phyloP scores from a whole-genome alignment of 2,113 vertebrate genomes.

The Oryzias celebensis region DNA sequence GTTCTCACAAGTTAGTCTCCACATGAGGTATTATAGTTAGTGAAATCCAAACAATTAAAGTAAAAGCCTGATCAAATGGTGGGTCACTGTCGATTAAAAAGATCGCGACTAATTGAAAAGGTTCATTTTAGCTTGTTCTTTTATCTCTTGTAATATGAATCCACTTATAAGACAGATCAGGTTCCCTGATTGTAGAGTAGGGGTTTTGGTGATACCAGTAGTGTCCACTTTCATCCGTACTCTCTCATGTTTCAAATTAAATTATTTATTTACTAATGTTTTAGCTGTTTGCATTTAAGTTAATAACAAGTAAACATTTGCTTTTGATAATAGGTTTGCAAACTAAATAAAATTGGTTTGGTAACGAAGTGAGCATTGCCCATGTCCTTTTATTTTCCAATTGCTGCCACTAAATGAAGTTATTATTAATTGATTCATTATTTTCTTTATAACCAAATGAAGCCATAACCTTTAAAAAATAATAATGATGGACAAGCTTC shows the following conservation, averaged over 20 bases:
- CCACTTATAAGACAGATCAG: conserved; percentile 83
- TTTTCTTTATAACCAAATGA: conserved; percentile 62
- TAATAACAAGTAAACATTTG: conserved; percentile 10
- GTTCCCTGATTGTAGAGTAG: conserved; percentile 77
- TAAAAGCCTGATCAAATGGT: conserved; percentile 91
- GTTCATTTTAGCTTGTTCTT: conserved; percentile 73
- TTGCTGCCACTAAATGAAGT: too few species aligned
- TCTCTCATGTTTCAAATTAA: conserved; percentile 71
- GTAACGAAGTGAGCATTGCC: neutral
- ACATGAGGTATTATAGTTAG: conserved; percentile 84
- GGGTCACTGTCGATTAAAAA: conserved; percentile 82
- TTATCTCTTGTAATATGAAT: conserved; percentile 83
- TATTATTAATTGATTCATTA: conserved; percentile 22
- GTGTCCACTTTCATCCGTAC: conserved; percentile 74
- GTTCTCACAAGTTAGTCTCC: conserved; percentile 78
- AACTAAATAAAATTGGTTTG: conserved; percentile 5
- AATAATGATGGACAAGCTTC: conserved; percentile 56
- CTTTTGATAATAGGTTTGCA: conserved; percentile 36
- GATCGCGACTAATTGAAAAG: conserved; percentile 88
- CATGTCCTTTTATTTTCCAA: neutral
- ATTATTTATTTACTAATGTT: conserved; percentile 58
- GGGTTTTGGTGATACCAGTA: conserved; percentile 86
- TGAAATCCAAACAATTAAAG: conserved; percentile 94
- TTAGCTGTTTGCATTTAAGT: conserved; percentile 31
- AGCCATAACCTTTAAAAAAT: conserved; percentile 70